Evolutionary conservation across 2,113 vertebrate genomes (phyloP), one percentile per base, ranked within the genome.

Genomic region (Edolisoma coerulescens): DNA sequence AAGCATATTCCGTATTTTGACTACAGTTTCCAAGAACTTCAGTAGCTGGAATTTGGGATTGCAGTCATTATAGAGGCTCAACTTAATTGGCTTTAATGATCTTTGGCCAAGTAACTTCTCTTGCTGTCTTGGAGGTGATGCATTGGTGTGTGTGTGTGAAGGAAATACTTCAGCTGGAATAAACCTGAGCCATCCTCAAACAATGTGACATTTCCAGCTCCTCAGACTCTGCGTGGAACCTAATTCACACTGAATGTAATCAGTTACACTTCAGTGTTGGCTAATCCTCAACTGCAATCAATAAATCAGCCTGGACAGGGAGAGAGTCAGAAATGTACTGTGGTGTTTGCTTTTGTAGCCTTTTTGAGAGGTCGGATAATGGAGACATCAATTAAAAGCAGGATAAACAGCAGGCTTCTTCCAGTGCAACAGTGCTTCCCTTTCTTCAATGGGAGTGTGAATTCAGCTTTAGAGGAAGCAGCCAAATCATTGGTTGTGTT

Each of bases 261-360:
- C 50, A 17, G 42, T 75, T 87, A 44, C 49, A 69, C 47, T 50
- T 92, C 30, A 70, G 30, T 39, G 47, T 59, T 95, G 81, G 78
- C 89, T 93, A 67, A 91, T 89, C 80, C 96, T 91, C 89, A 93
- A 32, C 84, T 64, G 56, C 54, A 93, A 75, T 96, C 89, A 93
- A 92, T 95, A 90, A 41, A 91, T 76, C 42, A 86, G 23, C 35
- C 41, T 52, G 33, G n/a, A 47, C 73, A 64, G 80, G 45, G 70
- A 84, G 44, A 74, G 83, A 86, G 73, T 90, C 79, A 90, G 86
- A 88, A 89, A 63, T 21, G 15, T 39, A 50, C 45, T 86, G 47
- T 70, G 64, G 13, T 93, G 93, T 96, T 97, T 97, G 89, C 68
- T 92, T 91, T 90, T 68, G 30, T 54, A 82, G 86, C 54, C 60